Evolutionary conservation across 1,140 invertebrate genomes (phyloP).

Genomic region (Contarinia nasturtii): DNA sequence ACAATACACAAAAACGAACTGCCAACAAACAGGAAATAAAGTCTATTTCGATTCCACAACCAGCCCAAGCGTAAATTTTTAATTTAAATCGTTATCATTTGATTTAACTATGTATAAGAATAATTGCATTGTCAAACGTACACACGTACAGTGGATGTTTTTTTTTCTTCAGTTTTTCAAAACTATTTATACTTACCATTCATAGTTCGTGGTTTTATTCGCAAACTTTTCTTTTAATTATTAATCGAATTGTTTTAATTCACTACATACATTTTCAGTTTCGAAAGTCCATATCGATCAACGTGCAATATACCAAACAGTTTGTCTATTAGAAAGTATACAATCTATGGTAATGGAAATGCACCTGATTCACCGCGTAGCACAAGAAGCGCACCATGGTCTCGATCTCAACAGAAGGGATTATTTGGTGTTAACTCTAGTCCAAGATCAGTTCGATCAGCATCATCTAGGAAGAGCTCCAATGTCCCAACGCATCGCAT

Average conservation of each 20-base stretch:
- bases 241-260: too few species aligned
- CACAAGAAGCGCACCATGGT: conserved; percentile 68
- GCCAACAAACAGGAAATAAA: conserved; percentile 8
- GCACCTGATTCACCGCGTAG: conserved; percentile 49
- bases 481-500: conserved; percentile 17
- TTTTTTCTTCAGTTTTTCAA: too few species aligned
- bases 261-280: too few species aligned
- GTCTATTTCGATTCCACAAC: conserved; percentile 12
- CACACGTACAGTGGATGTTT: too few species aligned
- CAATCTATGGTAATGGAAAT: conserved; percentile 10
- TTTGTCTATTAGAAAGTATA: conserved; percentile 18
- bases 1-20: conserved; percentile 4
- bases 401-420: conserved; percentile 42
- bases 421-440: conserved; percentile 42
- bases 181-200: too few species aligned
- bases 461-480: conserved; percentile 17
- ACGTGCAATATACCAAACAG: conserved; percentile 27
- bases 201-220: too few species aligned
- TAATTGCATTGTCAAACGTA: too few species aligned
- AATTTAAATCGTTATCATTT: background rate
- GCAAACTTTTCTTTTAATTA: too few species aligned
- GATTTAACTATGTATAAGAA: conserved; percentile 2
- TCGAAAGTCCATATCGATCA: conserved; percentile 28
- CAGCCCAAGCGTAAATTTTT: conserved; percentile 9
- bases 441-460: conserved; percentile 46